phyloP scores from a whole-genome alignment of 2,888 invertebrate genomes.

The Caenorhabditis afra region DNA sequence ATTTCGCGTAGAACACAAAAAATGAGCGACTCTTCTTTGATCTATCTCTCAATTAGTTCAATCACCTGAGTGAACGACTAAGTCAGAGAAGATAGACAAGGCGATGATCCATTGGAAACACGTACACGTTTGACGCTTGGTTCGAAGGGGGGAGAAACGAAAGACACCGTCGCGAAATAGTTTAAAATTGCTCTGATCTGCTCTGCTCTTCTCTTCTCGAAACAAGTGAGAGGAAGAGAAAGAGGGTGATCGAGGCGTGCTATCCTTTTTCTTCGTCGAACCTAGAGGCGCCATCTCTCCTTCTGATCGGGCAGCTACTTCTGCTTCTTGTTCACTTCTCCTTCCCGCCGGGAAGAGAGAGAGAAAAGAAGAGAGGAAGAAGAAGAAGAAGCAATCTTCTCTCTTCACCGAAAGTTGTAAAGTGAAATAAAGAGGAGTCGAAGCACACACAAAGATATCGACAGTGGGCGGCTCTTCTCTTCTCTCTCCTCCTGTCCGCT shows the following conservation, averaged over 20 bases:
- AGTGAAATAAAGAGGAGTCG: constrained; percentile 57
- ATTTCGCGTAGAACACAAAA: no score
- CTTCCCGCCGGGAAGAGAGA: constrained; percentile 20
- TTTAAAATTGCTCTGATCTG: constrained; percentile 51
- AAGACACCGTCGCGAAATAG: constrained; percentile 23
- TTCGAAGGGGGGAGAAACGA: constrained; percentile 1
- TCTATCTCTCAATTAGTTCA: no score
- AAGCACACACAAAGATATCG: constrained; percentile 19
- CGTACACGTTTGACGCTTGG: constrained; percentile 12
- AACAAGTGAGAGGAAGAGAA: no score
- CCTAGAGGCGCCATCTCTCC: neutral
- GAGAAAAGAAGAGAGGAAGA: constrained; percentile 10
- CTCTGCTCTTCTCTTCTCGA: constrained; percentile 18
- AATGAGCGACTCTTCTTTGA: no score
- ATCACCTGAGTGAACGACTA: no score
- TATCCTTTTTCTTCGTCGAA: no score
- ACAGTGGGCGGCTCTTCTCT: constrained; percentile 61
- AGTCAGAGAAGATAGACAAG: neutral
- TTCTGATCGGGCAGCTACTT: constrained; percentile 1
- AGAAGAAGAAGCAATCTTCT: constrained; percentile 26
- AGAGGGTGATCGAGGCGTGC: no score
- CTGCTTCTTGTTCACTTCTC: constrained; percentile 5
- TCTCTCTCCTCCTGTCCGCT: constrained; percentile 7
- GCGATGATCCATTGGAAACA: neutral
- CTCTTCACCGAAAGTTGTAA: constrained; percentile 43